Conservation (phyloP, 37 sponge, comb jelly and placozoan species). For the Beroe forskalii region DNA sequence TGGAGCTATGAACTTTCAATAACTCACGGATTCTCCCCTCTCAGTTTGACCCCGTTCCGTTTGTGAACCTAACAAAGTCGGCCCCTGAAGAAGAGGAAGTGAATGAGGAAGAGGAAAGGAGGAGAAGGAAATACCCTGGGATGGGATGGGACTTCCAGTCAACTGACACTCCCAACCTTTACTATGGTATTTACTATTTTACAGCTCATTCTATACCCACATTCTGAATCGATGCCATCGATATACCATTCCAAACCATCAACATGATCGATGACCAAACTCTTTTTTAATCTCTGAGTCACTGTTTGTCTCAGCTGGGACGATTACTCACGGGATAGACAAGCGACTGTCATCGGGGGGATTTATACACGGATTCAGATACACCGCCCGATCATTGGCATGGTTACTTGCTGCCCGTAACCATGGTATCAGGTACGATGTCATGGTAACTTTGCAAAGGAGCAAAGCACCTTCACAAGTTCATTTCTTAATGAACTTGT, state of each 20-base stretch:
- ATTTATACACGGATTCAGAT: constrained; percentile 97
- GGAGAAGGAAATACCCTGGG: constrained; percentile 74
- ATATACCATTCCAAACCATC: no score
- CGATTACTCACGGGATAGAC: constrained; percentile 77
- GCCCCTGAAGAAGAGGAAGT: background rate
- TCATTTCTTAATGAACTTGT: no score
- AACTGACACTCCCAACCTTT: constrained; percentile 68
- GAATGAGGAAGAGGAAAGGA: constrained; percentile 31
- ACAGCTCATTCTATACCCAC: no score
- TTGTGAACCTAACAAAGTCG: background rate
- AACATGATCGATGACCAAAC: no score
- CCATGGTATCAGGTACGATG: constrained; percentile 50
- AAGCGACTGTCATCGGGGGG: constrained; percentile 89
- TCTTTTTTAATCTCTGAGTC: no score
- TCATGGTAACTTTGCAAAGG: background rate
- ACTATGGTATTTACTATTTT: constrained; percentile 72
- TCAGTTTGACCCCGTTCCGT: constrained; percentile 22
- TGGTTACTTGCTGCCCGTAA: constrained; percentile 30
- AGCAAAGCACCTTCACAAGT: no score
- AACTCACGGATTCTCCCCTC: no score
- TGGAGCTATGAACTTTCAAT: no score
- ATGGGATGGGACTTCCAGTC: constrained; percentile 79
- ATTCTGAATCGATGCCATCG: no score
- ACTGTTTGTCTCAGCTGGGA: constrained; percentile 72
- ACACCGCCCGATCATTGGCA: constrained; percentile 69